Conservation (phyloP, 2,888 invertebrate genomes). For the Megamerina dolium region DNA sequence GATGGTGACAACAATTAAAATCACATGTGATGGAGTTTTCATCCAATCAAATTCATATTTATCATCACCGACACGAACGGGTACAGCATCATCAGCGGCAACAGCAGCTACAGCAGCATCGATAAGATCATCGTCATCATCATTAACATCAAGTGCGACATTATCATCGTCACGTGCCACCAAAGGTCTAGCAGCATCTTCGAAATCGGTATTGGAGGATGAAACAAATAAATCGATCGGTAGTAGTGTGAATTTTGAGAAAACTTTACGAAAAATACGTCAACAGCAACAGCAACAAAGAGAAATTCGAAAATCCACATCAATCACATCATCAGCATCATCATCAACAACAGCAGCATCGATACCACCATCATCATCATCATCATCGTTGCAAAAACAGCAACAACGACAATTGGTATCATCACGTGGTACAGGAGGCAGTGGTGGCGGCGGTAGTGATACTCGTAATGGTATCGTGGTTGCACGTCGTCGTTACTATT, state of each 20-base stretch:
- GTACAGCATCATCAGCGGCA: slow-evolving; percentile 4
- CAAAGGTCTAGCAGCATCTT: not conserved
- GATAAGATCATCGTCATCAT: not conserved
- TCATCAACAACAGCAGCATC: slow-evolving; percentile 13
- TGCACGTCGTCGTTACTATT: slow-evolving; percentile 32
- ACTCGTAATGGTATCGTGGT: slow-evolving; percentile 14
- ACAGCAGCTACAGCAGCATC: slow-evolving; percentile 5
- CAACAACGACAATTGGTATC: slow-evolving; percentile 13
- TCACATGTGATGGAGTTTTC: slow-evolving; percentile 49
- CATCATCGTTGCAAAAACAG: slow-evolving; percentile 13
- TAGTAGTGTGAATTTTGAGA: slow-evolving; percentile 16
- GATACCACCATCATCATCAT: not conserved
- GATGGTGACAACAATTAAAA: slow-evolving; percentile 50
- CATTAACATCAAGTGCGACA: slow-evolving; percentile 11
- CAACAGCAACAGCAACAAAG: slow-evolving; percentile 8
- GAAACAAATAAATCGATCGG: not conserved
- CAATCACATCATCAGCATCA: slow-evolving; percentile 8
- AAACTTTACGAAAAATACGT: slow-evolving; percentile 5
- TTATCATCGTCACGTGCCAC: slow-evolving; percentile 4
- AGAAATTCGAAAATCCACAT: slow-evolving; percentile 15
- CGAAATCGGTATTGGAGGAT: slow-evolving; percentile 12
- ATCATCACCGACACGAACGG: slow-evolving; percentile 25
- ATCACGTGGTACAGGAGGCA: slow-evolving; percentile 7
- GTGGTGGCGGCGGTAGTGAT: slow-evolving; percentile 1
- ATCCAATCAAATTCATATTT: slow-evolving; percentile 48